Conservation (phyloP, 2,113 vertebrate genomes). For the Hypanus sabinus region DNA sequence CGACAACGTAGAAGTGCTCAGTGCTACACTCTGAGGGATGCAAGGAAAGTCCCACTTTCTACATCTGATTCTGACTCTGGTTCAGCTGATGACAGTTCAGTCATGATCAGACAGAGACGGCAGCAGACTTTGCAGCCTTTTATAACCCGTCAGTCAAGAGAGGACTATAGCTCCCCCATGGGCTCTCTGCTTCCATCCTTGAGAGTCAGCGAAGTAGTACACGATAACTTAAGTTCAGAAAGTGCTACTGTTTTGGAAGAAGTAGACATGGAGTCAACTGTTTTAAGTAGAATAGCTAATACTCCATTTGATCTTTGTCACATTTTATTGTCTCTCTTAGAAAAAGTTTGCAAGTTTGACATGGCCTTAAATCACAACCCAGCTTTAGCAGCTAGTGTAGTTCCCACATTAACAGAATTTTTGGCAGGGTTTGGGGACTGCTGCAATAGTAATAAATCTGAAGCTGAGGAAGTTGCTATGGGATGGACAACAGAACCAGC, state of each 20-base stretch:
- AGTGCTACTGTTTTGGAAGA: constrained; percentile 44
- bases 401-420: constrained; percentile 84
- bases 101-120: constrained; percentile 55
- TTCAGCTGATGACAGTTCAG: constrained; percentile 65
- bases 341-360: constrained; percentile 92
- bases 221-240: constrained; percentile 39
- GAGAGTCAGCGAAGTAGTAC: constrained; percentile 27
- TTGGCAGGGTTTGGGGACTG: constrained; percentile 78
- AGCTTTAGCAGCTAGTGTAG: constrained; percentile 72
- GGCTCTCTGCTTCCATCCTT: constrained; percentile 43
- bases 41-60: constrained; percentile 75
- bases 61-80: constrained; percentile 87
- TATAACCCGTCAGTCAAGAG: constrained; percentile 51
- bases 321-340: constrained; percentile 80
- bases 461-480: constrained; percentile 62
- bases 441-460: constrained; percentile 51
- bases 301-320: constrained; percentile 87
- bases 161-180: constrained; percentile 48
- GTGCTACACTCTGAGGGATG: constrained; percentile 76
- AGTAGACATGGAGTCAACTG: constrained; percentile 56
- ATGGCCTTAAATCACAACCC: constrained; percentile 77
- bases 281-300: constrained; percentile 68
- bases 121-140: constrained; percentile 60
- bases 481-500: constrained; percentile 87
- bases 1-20: constrained; percentile 66